phyloP scores from a whole-genome alignment of 92 coral and sea anemone genomes.

The Epizoanthus stellaris region DNA sequence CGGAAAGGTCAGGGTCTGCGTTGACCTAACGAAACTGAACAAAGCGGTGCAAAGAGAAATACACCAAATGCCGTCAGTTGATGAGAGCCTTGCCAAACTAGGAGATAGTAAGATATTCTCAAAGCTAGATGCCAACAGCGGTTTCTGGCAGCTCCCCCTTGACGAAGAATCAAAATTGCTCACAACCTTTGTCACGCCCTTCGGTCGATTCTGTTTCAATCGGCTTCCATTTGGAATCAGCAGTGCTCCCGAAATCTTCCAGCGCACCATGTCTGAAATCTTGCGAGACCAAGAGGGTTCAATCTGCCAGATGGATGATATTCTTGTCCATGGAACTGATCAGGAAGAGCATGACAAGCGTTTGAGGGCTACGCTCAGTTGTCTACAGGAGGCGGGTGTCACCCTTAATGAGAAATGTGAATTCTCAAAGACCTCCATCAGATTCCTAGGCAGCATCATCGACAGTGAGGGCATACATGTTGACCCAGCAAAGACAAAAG shows the following conservation, averaged over 20 bases:
- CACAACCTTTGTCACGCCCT: conserved; percentile 45
- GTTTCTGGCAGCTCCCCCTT: conserved; percentile 52
- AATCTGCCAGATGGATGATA: conserved; percentile 62
- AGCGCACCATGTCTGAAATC: conserved; percentile 43
- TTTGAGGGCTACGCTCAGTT: conserved; percentile 47
- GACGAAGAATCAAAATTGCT: conserved; percentile 12
- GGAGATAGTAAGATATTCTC: conserved; percentile 52
- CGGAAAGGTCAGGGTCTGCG: conserved; percentile 47
- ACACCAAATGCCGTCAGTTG: conserved; percentile 66
- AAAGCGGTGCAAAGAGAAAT: conserved; percentile 59
- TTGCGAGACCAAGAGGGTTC: conserved; percentile 46
- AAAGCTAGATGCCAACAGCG: conserved; percentile 61
- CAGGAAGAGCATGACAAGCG: conserved; percentile 62
- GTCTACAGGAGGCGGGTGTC: conserved; percentile 58
- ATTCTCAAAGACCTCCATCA: conserved; percentile 58
- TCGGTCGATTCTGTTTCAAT: conserved; percentile 43
- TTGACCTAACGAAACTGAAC: conserved; percentile 59
- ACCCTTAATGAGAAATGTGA: conserved; percentile 69
- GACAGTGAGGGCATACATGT: conserved; percentile 55
- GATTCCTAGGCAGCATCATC: conserved; percentile 60
- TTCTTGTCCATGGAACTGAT: conserved; percentile 57
- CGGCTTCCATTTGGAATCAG: conserved; percentile 48
- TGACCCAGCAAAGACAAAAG: conserved; percentile 58
- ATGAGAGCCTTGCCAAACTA: conserved; percentile 60
- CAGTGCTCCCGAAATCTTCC: conserved; percentile 49